Evolutionary conservation across 2,888 invertebrate genomes (phyloP).

Genomic region (Caenorhabditis sp.): DNA sequence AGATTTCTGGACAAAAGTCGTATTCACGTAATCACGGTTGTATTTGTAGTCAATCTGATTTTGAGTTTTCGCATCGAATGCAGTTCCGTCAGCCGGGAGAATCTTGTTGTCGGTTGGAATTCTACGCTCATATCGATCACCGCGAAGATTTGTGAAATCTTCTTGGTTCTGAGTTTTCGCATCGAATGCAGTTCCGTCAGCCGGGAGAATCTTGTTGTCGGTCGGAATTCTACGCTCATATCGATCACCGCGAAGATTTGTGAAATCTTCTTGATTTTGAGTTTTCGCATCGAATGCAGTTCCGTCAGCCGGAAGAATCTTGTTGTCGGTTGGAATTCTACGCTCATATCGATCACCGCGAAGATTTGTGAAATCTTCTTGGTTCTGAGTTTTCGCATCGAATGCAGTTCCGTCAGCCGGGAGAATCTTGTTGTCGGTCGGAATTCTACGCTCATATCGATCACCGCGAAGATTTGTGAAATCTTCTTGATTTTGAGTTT

Average conservation of each 20-base stretch:
- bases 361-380: constrained; percentile 6
- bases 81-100: constrained; percentile 5
- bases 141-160: constrained; percentile 7
- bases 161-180: constrained; percentile 16
- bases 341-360: constrained; percentile 15
- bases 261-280: constrained; percentile 12
- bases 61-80: constrained; percentile 7
- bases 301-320: not conserved
- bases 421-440: constrained; percentile 1
- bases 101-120: constrained; percentile 6
- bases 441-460: not conserved
- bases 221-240: constrained; percentile 8
- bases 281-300: constrained; percentile 10
- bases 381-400: constrained; percentile 6
- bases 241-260: constrained; percentile 11
- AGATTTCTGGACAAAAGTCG: not conserved
- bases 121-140: not conserved
- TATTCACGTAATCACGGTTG: not conserved
- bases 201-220: constrained; percentile 15
- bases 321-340: constrained; percentile 1
- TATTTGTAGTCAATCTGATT: constrained; percentile 13
- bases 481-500: constrained; percentile 6
- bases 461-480: constrained; percentile 1
- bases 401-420: constrained; percentile 1
- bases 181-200: constrained; percentile 17